phyloP scores from a whole-genome alignment of 2,113 vertebrate species.

The Aldabrachelys gigantea region DNA sequence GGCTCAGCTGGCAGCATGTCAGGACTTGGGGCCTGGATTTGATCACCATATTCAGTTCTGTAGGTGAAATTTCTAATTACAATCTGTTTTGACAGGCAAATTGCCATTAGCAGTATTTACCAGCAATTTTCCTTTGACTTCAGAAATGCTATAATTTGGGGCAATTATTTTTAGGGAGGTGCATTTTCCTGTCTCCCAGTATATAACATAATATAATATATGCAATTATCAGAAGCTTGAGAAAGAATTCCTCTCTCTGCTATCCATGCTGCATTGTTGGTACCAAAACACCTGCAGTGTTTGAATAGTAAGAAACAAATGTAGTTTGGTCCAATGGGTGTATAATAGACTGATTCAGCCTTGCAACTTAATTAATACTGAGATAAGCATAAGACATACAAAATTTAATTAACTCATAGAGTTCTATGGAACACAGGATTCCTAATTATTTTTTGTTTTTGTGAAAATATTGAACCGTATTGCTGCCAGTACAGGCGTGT shows the following conservation, averaged over 20 bases:
- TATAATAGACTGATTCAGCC: not conserved
- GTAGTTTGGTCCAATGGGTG: not conserved
- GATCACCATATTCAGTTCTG: not conserved
- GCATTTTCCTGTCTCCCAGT: not conserved
- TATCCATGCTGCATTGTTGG: not conserved
- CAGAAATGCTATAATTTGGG: not conserved
- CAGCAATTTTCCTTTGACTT: not conserved
- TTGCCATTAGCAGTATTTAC: not conserved
- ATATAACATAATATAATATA: not conserved
- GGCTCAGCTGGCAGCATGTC: not conserved
- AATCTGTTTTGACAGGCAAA: not conserved
- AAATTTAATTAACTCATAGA: conserved; percentile 8
- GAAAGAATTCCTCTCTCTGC: not conserved
- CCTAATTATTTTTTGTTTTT: conserved; percentile 16
- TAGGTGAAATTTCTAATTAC: conserved; percentile 8
- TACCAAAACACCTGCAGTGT: not conserved
- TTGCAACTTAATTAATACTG: not conserved
- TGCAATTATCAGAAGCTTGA: not conserved
- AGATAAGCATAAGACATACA: not conserved
- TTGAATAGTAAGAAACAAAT: not conserved
- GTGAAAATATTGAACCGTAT: not conserved
- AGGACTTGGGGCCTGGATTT: not conserved
- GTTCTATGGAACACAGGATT: not conserved
- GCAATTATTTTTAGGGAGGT: not conserved
- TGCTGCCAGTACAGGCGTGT: not conserved